Evolutionary conservation across 2,888 invertebrate species (phyloP).

Genomic region (Tineola bisselliella): DNA sequence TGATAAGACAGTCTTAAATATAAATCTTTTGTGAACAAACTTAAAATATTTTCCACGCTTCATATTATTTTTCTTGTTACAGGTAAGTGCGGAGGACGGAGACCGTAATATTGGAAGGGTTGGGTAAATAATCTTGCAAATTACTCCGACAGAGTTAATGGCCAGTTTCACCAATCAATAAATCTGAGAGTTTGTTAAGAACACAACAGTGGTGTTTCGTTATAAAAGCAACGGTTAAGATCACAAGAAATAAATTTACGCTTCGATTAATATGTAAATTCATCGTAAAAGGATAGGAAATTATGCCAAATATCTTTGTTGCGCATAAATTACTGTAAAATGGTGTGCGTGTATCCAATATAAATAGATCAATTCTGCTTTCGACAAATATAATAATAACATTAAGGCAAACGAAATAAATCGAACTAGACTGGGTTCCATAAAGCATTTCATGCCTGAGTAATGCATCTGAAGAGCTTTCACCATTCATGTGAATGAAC

Average conservation of each 20-base stretch:
- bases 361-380: background rate
- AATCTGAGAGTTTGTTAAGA: background rate
- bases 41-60: background rate
- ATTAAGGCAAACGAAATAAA: background rate
- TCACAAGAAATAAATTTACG: constrained; percentile 34
- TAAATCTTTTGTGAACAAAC: background rate
- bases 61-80: background rate
- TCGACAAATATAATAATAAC: background rate
- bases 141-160: background rate
- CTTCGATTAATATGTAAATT: constrained; percentile 56
- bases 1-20: background rate
- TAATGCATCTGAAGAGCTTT: background rate
- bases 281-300: constrained; percentile 41
- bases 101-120: background rate
- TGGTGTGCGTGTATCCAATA: background rate
- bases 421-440: background rate
- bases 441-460: background rate
- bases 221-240: constrained; percentile 21
- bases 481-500: background rate
- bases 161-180: background rate
- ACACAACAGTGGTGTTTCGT: background rate
- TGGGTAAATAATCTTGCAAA: too few species aligned
- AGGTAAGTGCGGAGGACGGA: background rate
- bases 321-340: constrained; percentile 38
- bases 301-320: constrained; percentile 53